Conservation (phyloP, 2,797 vertebrate species). For the Acanthurus lineatus region DNA sequence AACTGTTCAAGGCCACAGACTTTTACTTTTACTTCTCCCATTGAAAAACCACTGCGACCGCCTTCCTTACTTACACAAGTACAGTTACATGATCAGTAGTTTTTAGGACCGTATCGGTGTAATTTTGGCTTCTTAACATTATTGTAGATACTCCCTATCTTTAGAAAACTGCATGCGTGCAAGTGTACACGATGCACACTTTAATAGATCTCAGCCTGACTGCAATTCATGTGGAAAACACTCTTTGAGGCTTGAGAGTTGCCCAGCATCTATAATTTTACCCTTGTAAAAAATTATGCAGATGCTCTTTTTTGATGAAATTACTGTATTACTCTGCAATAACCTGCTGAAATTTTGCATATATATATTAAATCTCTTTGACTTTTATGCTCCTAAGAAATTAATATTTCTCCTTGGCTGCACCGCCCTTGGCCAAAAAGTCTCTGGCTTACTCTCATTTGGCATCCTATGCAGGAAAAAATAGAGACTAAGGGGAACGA, state of each 20-base stretch:
- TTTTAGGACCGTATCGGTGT: conserved; percentile 6
- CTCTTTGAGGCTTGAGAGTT: conserved; percentile 23
- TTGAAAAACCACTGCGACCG: conserved; percentile 41
- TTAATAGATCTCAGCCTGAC: conserved; percentile 24
- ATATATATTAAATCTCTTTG: conserved; percentile 44
- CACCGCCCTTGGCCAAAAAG: conserved; percentile 14
- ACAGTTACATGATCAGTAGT: conserved; percentile 15
- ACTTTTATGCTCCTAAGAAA: conserved; percentile 41
- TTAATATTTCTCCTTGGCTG: conserved; percentile 4
- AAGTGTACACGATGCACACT: conserved; percentile 10
- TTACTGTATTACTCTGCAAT: conserved; percentile 30
- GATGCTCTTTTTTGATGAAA: conserved; percentile 46
- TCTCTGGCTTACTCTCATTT: conserved; percentile 16
- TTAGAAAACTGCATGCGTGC: conserved; percentile 22
- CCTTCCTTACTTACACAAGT: conserved; percentile 24
- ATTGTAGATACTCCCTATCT: conserved; percentile 18
- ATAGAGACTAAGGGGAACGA: conserved; percentile 22
- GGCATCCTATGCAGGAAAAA: background rate
- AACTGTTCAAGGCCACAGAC: conserved; percentile 75
- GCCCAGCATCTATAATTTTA: conserved; percentile 40
- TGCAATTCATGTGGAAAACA: conserved; percentile 43
- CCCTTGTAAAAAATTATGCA: conserved; percentile 39
- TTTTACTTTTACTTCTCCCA: conserved; percentile 69
- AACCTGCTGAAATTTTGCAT: conserved; percentile 26
- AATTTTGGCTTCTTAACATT: conserved; percentile 19